Evolutionary conservation across 1,140 invertebrate genomes (phyloP).

Genomic region (Zaprionus ghesquierei): DNA sequence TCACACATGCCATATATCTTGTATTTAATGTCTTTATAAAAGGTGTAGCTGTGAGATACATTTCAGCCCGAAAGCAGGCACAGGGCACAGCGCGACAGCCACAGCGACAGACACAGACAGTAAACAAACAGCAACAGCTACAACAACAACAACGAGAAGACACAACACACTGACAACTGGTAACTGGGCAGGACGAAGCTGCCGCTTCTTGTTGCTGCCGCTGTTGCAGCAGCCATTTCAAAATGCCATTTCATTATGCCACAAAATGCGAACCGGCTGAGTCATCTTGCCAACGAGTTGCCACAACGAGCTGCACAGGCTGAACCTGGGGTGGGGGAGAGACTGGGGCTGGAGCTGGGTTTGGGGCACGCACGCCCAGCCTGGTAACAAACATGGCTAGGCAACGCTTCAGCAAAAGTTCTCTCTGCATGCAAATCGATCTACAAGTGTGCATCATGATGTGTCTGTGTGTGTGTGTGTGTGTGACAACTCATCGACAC

Average conservation of each 20-base stretch:
- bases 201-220: conserved; percentile 27
- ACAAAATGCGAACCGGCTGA: conserved; percentile 53
- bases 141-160: conserved; percentile 18
- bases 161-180: neutral
- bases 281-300: conserved; percentile 53
- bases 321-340: neutral
- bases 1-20: conserved; percentile 79
- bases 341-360: neutral
- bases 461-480: conserved; percentile 17
- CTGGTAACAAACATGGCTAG: conserved; percentile 71
- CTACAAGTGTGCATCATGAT: conserved; percentile 28
- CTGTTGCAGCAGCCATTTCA: conserved; percentile 70
- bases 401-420: conserved; percentile 21
- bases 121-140: conserved; percentile 65
- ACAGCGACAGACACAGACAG: conserved; percentile 32
- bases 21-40: conserved; percentile 80
- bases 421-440: conserved; percentile 70
- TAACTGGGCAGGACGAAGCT: conserved; percentile 48
- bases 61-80: conserved; percentile 42
- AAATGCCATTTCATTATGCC: conserved; percentile 79
- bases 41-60: conserved; percentile 72
- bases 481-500: conserved; percentile 38
- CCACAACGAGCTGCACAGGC: conserved; percentile 22
- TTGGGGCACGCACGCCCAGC: conserved; percentile 15
- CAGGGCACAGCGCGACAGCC: neutral